Conservation (phyloP, 1,140 invertebrate species). For the Bombyx mori region ASM3026992v2 NC_085124.1:1673001-1673500, state of each 20-base stretch:
- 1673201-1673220: conserved; percentile 92
- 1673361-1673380: conserved; percentile 93
- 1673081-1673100: conserved; percentile 94
- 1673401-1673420: conserved; percentile 75
- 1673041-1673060: conserved; percentile 68
- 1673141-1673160: no score
- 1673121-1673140: no score
- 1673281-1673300: conserved; percentile 77
- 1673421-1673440: neutral
- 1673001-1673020: conserved; percentile 94
- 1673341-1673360: conserved; percentile 76
- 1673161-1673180: conserved; percentile 80
- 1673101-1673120: conserved; percentile 75
- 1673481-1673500: no score
- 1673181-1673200: conserved; percentile 93
- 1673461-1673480: conserved; percentile 81
- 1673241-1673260: neutral
- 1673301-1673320: no score
- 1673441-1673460: conserved; percentile 90
- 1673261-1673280: conserved; percentile 92
- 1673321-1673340: no score
- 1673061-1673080: neutral
- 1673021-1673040: conserved; percentile 89
- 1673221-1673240: conserved; percentile 70
- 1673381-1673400: conserved; percentile 91